Evolutionary conservation across 2,888 invertebrate species (phyloP).

Genomic region (Anaspis maculata): DNA sequence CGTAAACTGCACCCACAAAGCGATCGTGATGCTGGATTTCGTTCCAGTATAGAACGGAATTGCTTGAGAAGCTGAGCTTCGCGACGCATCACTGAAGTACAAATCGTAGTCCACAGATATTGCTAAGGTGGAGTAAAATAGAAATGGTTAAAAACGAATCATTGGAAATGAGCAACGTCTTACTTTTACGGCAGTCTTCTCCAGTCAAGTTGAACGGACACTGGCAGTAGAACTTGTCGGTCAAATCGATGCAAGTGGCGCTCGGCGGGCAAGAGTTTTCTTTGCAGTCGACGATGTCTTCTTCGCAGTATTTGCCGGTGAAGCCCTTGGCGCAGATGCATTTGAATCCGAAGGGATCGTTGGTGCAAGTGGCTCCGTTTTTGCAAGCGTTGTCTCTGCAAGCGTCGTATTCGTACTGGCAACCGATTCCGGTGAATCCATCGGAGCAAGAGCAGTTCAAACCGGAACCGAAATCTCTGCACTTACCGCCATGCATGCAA

Average conservation of each 20-base stretch:
- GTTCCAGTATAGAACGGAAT: conserved; percentile 81
- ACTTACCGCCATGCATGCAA: conserved; percentile 93
- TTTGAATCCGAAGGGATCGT: conserved; percentile 75
- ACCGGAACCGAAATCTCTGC: conserved; percentile 92
- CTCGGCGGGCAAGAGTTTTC: conserved; percentile 92
- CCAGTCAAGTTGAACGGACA: conserved; percentile 96
- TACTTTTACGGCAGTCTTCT: conserved; percentile 92
- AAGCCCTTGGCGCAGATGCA: conserved; percentile 80
- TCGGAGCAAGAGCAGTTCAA: conserved; percentile 87
- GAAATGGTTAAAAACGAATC: conserved; percentile 10
- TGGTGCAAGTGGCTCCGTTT: conserved; percentile 87
- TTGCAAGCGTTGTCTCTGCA: conserved; percentile 84
- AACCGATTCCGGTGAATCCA: conserved; percentile 67
- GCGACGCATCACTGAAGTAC: conserved; percentile 84
- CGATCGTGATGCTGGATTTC: conserved; percentile 75
- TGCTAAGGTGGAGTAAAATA: conserved; percentile 47
- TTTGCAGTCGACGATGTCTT: conserved; percentile 85
- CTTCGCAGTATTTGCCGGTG: conserved; percentile 74
- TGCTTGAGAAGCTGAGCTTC: conserved; percentile 86
- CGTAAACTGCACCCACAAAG: conserved; percentile 94
- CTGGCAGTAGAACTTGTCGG: conserved; percentile 87
- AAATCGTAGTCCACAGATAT: conserved; percentile 97
- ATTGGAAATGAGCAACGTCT: conserved; percentile 31
- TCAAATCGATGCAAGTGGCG: conserved; percentile 85
- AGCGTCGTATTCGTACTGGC: conserved; percentile 89